Conservation (phyloP, 2,113 vertebrate genomes). For the Aptenodytes patagonicus region DNA sequence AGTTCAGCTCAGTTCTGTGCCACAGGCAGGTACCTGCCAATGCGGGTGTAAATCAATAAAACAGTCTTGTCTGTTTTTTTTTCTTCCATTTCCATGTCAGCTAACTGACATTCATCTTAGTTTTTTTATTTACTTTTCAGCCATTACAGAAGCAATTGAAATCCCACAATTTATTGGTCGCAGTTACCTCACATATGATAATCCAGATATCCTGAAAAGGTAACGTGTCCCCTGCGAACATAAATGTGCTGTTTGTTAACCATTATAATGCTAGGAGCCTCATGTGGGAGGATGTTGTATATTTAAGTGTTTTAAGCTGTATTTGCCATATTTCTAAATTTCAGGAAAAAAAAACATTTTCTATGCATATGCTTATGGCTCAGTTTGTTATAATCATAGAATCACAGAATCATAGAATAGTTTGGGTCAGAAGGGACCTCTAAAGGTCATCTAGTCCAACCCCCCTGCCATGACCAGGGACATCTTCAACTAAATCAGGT, state of each 20-base stretch:
- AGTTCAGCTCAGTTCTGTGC: background rate
- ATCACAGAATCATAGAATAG: no score
- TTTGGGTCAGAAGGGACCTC: no score
- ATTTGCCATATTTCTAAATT: background rate
- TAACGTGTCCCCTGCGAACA: slow-evolving; percentile 10
- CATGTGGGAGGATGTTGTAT: background rate
- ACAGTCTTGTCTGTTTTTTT: background rate
- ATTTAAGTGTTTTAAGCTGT: background rate
- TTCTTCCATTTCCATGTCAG: background rate
- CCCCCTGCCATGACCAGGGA: no score
- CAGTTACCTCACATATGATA: slow-evolving; percentile 92
- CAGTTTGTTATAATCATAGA: background rate
- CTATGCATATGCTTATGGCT: background rate
- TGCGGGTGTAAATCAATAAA: background rate
- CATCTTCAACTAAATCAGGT: no score
- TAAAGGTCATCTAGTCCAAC: no score
- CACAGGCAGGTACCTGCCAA: background rate
- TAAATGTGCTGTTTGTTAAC: background rate
- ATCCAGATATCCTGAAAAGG: slow-evolving; percentile 91
- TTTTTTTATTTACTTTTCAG: slow-evolving; percentile 65
- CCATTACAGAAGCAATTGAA: slow-evolving; percentile 91
- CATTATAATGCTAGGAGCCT: background rate
- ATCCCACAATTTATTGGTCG: slow-evolving; percentile 96
- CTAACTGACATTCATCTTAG: background rate
- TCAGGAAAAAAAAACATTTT: background rate